Evolutionary conservation across 2,113 vertebrate species (phyloP).

Genomic region (Rhagologus leucostigma): DNA sequence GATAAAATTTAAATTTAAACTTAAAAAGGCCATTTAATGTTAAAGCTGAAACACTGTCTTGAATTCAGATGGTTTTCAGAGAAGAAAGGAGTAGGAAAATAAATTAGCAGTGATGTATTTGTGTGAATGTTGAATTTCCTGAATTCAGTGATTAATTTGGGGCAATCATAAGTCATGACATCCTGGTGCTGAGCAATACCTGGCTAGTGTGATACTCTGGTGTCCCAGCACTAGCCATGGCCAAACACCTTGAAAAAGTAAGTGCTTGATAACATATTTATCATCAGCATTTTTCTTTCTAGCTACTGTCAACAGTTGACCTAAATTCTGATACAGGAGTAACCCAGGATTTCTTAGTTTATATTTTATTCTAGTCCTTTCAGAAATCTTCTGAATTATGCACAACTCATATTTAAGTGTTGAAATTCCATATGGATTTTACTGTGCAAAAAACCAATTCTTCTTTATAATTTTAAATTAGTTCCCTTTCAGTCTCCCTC

Average conservation of each 20-base stretch:
- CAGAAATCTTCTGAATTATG: not conserved
- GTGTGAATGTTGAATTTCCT: not conserved
- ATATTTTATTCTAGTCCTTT: not conserved
- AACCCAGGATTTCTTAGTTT: not conserved
- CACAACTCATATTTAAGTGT: not conserved
- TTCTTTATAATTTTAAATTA: not conserved
- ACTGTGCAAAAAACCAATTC: not conserved
- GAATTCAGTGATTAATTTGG: not conserved
- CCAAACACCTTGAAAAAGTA: not conserved
- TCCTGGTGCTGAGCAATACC: not conserved
- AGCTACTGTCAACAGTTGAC: not conserved
- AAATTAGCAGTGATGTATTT: not conserved
- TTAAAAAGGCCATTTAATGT: constrained; percentile 29
- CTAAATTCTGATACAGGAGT: not conserved
- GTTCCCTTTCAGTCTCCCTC: not conserved
- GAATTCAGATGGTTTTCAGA: not conserved
- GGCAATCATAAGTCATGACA: fast-evolving
- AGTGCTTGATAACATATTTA: not conserved
- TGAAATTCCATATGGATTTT: not conserved
- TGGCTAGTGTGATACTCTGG: not conserved
- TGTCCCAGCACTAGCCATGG: not conserved
- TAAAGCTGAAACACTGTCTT: not conserved
- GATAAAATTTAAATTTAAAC: constrained; percentile 51
- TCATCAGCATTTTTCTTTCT: not conserved
- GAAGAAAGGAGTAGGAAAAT: not conserved